These are phyloP conservation scores for Amphipyra berbera DNA, from an alignment of 2,888 invertebrate species.

Conservation along the genomic window DNA sequence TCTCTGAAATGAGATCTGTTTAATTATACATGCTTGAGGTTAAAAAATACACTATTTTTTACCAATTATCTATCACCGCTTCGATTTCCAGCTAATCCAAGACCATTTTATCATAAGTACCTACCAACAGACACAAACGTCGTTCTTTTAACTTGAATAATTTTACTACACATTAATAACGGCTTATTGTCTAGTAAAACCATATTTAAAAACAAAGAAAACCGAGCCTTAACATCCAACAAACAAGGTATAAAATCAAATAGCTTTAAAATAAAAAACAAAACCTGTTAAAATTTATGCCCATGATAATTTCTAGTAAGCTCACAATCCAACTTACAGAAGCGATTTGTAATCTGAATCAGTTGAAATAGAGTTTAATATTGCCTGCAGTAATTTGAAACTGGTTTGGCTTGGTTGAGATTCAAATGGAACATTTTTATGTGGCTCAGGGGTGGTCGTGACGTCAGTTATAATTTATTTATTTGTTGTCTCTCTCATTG, in stretches of 20 bases:
- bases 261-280: constrained; percentile 21
- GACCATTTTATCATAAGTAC: background rate
- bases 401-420: constrained; percentile 9
- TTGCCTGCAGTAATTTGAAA: constrained; percentile 7
- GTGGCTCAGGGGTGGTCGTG: constrained; percentile 41
- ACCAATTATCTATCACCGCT: background rate
- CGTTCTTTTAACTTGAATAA: constrained; percentile 24
- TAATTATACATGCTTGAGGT: no score
- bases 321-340: background rate
- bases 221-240: fast-evolving
- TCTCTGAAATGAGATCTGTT: no score
- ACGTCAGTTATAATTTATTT: constrained; percentile 41
- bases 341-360: background rate
- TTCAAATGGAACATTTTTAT: constrained; percentile 42
- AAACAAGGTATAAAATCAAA: constrained; percentile 15
- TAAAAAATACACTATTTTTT: no score
- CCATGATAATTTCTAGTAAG: constrained; percentile 38
- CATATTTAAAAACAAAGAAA: constrained; percentile 7
- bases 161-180: constrained; percentile 28
- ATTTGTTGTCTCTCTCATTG: constrained; percentile 22
- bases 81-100: constrained; percentile 4
- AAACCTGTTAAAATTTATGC: constrained; percentile 36
- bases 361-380: constrained; percentile 2
- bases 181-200: constrained; percentile 23
- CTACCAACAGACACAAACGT: constrained; percentile 11